Base-by-base conservation (phyloP, 2,888 invertebrate species). In the Terebella lapidaria region DNA sequence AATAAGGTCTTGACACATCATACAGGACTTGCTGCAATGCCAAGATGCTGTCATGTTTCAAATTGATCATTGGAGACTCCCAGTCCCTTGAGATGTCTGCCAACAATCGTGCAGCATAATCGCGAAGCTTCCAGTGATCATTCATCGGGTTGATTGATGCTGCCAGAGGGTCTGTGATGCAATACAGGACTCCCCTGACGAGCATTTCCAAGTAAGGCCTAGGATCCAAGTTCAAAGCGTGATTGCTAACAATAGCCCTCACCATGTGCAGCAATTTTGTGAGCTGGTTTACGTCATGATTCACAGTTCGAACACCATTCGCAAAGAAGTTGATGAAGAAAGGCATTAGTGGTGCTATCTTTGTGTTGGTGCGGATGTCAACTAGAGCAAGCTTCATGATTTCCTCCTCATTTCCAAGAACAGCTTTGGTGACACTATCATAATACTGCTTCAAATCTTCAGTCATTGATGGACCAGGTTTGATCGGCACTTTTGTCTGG, bases 71-170 rank as follows among this genome's bases (percentile, higher is more conserved):
- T 22, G 71, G 70, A 51, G 71, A 74, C 29, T 67, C 69, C 79
- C 79, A 80, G 5, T 70, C 78, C 80, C 71, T 72, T 46, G 76
- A 70, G 30, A 79, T 74, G 46, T 74, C 69, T 20, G 75, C 75
- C 20, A 80, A 65, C 18, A 81, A 67, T 24, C 74, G 65, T 4
- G 80, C 77, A 54, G 79, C 80, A 66, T 76, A 75, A 64, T 80
- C 80, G 27, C 79, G 65, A 42, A 80, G 59, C 22, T 70, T 64
- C 81, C 81, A 81, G 61, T 79, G 80, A 62, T 80, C 79, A 62
- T 72, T 70, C 10, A 68, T 65, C 2, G 75, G 73, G 62, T 77
- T 74, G 46, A 73, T 71, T 46, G 74, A 73, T 18, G 73, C 74
- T 27, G 77, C 72, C 24, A 77, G 64, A 1, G 78, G 76, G 61